phyloP scores from a whole-genome alignment of 2,888 invertebrate genomes.

The Eristalis intricaria region DNA sequence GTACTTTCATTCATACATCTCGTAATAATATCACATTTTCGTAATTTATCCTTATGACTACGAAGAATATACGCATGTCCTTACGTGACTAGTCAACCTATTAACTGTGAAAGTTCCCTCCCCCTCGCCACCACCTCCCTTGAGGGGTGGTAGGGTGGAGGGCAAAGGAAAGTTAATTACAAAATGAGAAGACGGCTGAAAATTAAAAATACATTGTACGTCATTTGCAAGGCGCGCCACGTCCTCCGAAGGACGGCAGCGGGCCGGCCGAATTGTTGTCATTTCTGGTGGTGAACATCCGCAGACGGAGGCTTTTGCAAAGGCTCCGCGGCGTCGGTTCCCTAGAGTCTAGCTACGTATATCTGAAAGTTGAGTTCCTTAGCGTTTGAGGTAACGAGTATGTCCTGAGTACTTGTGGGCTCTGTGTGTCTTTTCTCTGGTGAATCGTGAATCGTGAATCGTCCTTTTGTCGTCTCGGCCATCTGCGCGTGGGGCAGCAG shows the following conservation, averaged over 20 bases:
- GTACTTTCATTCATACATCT: slow-evolving; percentile 24
- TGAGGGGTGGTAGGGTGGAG: too few relatives aligned
- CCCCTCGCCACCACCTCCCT: too few relatives aligned
- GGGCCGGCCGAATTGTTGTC: neutral
- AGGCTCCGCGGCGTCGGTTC: slow-evolving; percentile 2
- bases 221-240: slow-evolving; percentile 21
- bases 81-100: slow-evolving; percentile 58
- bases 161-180: slow-evolving; percentile 21
- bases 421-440: slow-evolving; percentile 9
- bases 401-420: slow-evolving; percentile 63
- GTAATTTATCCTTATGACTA: slow-evolving; percentile 44
- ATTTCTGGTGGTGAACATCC: slow-evolving; percentile 17
- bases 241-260: neutral
- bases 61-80: slow-evolving; percentile 47
- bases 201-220: slow-evolving; percentile 33
- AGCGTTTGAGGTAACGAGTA: slow-evolving; percentile 66
- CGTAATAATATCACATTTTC: slow-evolving; percentile 68
- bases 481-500: slow-evolving; percentile 47
- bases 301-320: slow-evolving; percentile 33
- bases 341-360: slow-evolving; percentile 51
- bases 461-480: slow-evolving; percentile 16
- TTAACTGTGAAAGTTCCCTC: slow-evolving; percentile 12
- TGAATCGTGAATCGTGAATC: neutral
- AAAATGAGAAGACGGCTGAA: neutral
- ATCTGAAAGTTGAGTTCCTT: slow-evolving; percentile 61